These are phyloP conservation scores for Macropodus opercularis DNA, from an alignment of 2,797 vertebrate genomes.

Conservation along the genomic window DNA sequence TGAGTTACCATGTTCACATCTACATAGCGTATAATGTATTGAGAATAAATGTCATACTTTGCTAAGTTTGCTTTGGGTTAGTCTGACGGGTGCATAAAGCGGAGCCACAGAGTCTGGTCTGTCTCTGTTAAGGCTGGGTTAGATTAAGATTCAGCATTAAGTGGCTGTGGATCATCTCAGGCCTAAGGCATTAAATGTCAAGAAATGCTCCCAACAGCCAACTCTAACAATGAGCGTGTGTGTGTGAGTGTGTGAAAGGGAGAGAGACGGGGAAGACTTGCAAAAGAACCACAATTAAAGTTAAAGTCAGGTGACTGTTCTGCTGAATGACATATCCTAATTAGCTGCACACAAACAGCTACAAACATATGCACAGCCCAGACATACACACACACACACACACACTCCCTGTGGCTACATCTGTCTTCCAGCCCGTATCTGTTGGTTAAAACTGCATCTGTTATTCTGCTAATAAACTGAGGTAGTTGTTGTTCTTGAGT, in stretches of 20 bases:
- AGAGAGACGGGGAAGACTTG: slow-evolving; percentile 19
- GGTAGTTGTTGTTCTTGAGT: slow-evolving; percentile 7
- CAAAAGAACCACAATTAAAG: slow-evolving; percentile 51
- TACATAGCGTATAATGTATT: no score
- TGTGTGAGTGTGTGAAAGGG: slow-evolving; percentile 2
- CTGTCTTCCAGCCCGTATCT: slow-evolving; percentile 20
- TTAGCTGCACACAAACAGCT: slow-evolving; percentile 35
- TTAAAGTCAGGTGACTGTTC: slow-evolving; percentile 35
- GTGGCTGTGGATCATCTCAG: slow-evolving; percentile 18
- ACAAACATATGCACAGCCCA: slow-evolving; percentile 1
- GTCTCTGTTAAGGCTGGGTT: slow-evolving; percentile 3
- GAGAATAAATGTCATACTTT: no score
- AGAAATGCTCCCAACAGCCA: slow-evolving; percentile 11
- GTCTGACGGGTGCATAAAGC: background rate
- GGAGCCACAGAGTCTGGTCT: background rate
- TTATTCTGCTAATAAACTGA: slow-evolving; percentile 30
- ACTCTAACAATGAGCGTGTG: slow-evolving; percentile 19
- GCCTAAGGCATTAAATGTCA: slow-evolving; percentile 14
- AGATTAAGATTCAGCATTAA: slow-evolving; percentile 23
- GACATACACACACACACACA: slow-evolving; percentile 1
- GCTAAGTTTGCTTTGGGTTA: background rate
- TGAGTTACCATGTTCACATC: no score
- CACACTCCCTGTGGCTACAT: slow-evolving; percentile 13
- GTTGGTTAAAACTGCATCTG: slow-evolving; percentile 11
- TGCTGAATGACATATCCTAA: slow-evolving; percentile 53